These are phyloP conservation scores for Melospiza georgiana DNA, from an alignment of 2,113 vertebrate genomes.

Conservation along the genomic window DNA sequence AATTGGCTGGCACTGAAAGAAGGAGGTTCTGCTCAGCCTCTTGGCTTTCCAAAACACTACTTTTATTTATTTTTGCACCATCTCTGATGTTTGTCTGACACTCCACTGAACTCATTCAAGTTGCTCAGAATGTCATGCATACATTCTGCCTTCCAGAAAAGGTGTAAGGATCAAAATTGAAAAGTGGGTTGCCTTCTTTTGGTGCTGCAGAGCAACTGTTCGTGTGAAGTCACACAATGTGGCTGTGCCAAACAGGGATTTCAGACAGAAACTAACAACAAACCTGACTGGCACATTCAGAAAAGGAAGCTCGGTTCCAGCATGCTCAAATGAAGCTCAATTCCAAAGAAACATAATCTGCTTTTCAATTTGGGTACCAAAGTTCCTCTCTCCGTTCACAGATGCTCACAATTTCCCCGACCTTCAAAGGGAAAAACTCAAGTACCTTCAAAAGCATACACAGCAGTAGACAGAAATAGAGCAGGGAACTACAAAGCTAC, in stretches of 20 bases:
- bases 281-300: not conserved
- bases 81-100: not conserved
- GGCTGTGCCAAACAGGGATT: not conserved
- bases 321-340: not conserved
- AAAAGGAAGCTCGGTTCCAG: not conserved
- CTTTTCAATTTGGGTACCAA: not conserved
- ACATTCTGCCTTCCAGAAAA: not conserved
- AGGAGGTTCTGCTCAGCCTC: not conserved
- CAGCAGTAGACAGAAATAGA: not conserved
- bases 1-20: not conserved
- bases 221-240: accelerated
- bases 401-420: not conserved
- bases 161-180: accelerated
- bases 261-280: not conserved
- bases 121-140: not conserved
- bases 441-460: not conserved
- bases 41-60: not conserved
- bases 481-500: not conserved
- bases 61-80: not conserved
- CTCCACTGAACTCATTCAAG: not conserved
- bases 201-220: accelerated
- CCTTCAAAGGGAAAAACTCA: not conserved
- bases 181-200: not conserved
- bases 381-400: not conserved
- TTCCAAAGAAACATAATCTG: not conserved